These are phyloP conservation scores for Prolemur simus DNA, from an alignment of 2,113 vertebrate species.

Conservation along the genomic window DNA sequence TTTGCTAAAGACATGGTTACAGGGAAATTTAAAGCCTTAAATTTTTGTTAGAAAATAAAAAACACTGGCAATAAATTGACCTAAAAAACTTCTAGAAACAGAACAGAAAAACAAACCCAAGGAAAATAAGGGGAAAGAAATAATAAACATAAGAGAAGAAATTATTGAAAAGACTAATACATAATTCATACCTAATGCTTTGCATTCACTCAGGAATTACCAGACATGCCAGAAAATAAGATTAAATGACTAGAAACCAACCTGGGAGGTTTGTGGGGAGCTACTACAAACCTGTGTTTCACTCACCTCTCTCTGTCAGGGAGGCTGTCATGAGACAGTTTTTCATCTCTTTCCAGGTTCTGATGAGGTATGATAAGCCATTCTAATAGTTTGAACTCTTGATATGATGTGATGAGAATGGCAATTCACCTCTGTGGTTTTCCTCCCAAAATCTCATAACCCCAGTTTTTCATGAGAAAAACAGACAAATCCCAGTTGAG, in stretches of 20 bases:
- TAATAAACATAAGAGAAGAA: background rate
- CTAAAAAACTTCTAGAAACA: background rate
- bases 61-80: background rate
- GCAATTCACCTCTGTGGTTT: background rate
- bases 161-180: background rate
- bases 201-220: background rate
- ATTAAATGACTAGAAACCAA: background rate
- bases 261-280: background rate
- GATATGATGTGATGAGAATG: background rate
- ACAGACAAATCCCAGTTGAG: background rate
- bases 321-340: background rate
- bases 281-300: background rate
- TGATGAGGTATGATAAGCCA: background rate
- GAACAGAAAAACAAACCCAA: background rate
- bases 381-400: background rate
- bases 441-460: background rate
- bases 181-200: background rate
- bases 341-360: background rate
- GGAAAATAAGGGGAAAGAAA: background rate
- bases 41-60: background rate
- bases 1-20: background rate
- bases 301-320: background rate
- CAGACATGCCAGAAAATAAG: background rate
- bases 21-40: background rate
- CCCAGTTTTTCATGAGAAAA: background rate